A percentile compares a stretch with the other conserved stretches of the same genome.
phyloP scores from a whole-genome alignment of 1,140 invertebrate genomes.

The Calliphora vicina region DNA sequence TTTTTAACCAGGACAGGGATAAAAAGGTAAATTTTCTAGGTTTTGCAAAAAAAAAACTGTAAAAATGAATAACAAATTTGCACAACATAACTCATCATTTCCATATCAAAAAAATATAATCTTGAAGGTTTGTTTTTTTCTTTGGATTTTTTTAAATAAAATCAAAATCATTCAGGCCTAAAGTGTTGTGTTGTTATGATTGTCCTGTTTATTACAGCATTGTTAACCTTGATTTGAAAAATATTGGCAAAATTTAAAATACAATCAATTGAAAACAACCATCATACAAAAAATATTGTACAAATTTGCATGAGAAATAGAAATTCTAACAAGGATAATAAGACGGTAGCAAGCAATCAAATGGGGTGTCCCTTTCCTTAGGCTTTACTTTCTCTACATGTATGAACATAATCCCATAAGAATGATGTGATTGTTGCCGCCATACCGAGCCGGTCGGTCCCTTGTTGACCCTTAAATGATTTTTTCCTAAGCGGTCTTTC shows the following conservation, averaged over 20 bases:
- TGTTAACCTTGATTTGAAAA: no score
- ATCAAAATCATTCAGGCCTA: not conserved
- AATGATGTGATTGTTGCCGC: not conserved
- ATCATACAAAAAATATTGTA: no score
- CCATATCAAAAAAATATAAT: not conserved
- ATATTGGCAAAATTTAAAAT: no score
- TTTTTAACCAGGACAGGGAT: no score
- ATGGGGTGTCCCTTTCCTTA: not conserved
- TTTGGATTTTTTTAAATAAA: not conserved
- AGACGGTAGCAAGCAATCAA: not conserved
- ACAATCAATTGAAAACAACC: no score
- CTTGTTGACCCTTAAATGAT: not conserved
- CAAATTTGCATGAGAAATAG: no score
- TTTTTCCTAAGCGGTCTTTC: not conserved
- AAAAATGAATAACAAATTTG: no score
- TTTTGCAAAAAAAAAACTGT: not conserved
- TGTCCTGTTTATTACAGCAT: not conserved
- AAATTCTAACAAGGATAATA: not conserved
- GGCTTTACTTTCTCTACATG: not conserved
- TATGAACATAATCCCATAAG: not conserved
- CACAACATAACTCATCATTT: not conserved
- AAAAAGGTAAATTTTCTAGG: not conserved
- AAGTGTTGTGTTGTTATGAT: not conserved
- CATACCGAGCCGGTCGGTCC: not conserved
- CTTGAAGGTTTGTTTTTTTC: not conserved